Conservation (phyloP, 2,797 vertebrate genomes). For the Tokudaia muenninki region DNA sequence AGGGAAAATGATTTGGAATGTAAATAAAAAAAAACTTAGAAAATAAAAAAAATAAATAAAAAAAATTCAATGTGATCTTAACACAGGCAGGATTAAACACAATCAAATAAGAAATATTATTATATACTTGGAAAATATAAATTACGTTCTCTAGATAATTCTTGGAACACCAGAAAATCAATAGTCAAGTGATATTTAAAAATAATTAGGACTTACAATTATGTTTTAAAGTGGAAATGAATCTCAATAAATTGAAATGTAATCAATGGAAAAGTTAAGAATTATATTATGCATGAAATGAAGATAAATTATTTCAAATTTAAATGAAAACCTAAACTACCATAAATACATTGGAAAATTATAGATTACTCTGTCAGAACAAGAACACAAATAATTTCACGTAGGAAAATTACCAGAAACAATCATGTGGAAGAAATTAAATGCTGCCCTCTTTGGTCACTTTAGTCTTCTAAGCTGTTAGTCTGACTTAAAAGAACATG, state of each 20-base stretch:
- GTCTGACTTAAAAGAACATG: not conserved
- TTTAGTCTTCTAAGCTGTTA: not conserved
- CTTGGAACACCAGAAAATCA: not conserved
- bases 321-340: not conserved
- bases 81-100: not conserved
- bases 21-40: too few species aligned
- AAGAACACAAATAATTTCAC: not conserved
- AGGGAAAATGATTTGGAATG: too few species aligned
- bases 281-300: not conserved
- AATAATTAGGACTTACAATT: not conserved
- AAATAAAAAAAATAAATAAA: too few species aligned
- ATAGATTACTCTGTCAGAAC: not conserved
- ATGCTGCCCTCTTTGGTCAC: not conserved
- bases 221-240: not conserved
- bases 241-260: not conserved
- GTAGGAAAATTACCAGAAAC: not conserved
- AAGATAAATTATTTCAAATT: not conserved
- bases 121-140: not conserved
- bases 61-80: not conserved
- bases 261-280: not conserved
- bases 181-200: not conserved
- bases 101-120: not conserved
- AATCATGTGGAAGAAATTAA: not conserved
- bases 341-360: not conserved
- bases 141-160: not conserved